These are phyloP conservation scores for Periplaneta americana DNA, from an alignment of 1,140 invertebrate genomes.

Conservation along the genomic window DNA sequence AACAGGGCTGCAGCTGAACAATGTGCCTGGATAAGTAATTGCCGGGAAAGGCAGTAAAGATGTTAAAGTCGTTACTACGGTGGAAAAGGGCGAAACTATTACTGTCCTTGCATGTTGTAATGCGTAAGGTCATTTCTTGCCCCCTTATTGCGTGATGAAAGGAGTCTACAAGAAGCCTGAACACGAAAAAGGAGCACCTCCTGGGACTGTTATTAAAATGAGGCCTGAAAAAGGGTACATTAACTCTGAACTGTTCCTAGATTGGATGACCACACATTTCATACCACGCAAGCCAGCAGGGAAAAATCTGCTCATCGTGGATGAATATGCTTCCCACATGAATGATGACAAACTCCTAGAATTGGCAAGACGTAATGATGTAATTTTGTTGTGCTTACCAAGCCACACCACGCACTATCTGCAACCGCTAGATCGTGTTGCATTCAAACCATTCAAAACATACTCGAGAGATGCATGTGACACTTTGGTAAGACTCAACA, in stretches of 20 bases:
- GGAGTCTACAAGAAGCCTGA: background rate
- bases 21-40: too few species aligned
- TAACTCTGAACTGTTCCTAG: conserved; percentile 33
- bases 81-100: too few species aligned
- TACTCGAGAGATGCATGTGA: conserved; percentile 28
- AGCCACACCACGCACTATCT: conserved; percentile 35
- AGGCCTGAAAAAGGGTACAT: conserved; percentile 29
- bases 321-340: conserved; percentile 35
- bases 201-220: conserved; percentile 19
- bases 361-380: conserved; percentile 31
- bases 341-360: conserved; percentile 28
- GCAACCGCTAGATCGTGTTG: conserved; percentile 32
- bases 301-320: conserved; percentile 35
- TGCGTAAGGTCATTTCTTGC: conserved; percentile 25
- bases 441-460: conserved; percentile 31
- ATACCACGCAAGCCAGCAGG: conserved; percentile 31
- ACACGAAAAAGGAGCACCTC: background rate
- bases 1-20: conserved; percentile 36
- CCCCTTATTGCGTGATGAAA: conserved; percentile 23
- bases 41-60: too few species aligned
- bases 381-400: conserved; percentile 35
- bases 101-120: conserved; percentile 26
- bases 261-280: conserved; percentile 35
- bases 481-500: too few species aligned
- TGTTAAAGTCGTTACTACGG: too few species aligned